These are phyloP conservation scores for Myrmecophaga tridactyla DNA, from an alignment of 2,113 vertebrate species.

Conservation along the genomic window DNA sequence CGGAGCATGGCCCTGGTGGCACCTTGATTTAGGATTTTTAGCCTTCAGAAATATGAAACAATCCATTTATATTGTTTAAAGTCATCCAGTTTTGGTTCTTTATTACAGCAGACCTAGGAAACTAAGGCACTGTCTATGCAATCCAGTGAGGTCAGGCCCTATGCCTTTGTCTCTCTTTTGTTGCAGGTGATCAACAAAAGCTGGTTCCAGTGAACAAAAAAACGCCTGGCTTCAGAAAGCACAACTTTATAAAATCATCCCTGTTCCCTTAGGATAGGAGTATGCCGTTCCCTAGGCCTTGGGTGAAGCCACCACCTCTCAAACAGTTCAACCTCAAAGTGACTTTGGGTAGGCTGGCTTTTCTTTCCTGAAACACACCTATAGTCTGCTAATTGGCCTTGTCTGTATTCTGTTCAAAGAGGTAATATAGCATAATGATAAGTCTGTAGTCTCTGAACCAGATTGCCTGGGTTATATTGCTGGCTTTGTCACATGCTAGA, in stretches of 20 bases:
- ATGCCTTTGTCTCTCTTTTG: neutral
- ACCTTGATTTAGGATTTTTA: too few relatives aligned
- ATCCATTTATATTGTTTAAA: too few relatives aligned
- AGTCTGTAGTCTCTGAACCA: neutral
- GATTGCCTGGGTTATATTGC: neutral
- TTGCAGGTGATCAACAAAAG: neutral
- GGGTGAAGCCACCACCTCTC: neutral
- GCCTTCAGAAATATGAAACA: too few relatives aligned
- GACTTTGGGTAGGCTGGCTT: neutral
- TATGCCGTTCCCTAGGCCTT: too few relatives aligned
- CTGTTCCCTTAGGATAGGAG: neutral
- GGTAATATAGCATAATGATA: neutral
- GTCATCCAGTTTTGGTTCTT: too few relatives aligned
- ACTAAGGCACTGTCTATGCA: neutral
- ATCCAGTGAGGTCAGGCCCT: too few relatives aligned
- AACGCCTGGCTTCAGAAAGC: neutral
- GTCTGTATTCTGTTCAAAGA: neutral
- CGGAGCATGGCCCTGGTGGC: too few relatives aligned
- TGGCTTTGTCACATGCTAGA: neutral
- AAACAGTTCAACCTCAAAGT: neutral
- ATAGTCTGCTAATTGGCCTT: neutral
- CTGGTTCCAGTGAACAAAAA: neutral
- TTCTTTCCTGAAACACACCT: neutral
- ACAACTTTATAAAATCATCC: neutral
- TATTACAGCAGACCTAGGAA: too few relatives aligned